Percentiles rank a stretch among this genome's conserved stretches.
Evolutionary conservation across 2,888 invertebrate species (phyloP).

Genomic region (Cryptus armator): DNA sequence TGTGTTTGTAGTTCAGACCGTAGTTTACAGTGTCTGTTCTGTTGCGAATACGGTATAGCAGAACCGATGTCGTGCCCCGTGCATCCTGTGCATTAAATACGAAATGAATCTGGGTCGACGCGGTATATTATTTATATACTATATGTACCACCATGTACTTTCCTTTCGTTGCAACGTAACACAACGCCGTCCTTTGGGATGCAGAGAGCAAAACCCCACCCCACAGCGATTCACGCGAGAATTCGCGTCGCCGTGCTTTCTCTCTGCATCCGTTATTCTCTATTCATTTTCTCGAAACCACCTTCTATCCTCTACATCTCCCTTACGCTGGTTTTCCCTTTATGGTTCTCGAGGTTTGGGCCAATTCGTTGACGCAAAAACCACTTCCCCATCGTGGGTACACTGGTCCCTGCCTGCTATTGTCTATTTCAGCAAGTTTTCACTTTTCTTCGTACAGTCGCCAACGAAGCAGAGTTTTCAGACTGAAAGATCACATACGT

Average conservation of each 20-base stretch:
- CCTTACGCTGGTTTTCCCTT: slow-evolving; percentile 36
- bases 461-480: background rate
- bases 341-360: slow-evolving; percentile 30
- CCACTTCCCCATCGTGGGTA: slow-evolving; percentile 10
- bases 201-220: background rate
- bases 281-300: slow-evolving; percentile 12
- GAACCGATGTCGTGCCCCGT: slow-evolving; percentile 42
- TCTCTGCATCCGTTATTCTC: background rate
- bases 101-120: slow-evolving; percentile 40
- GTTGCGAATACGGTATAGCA: slow-evolving; percentile 4
- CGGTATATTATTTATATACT: background rate
- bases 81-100: slow-evolving; percentile 49
- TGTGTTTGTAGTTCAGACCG: slow-evolving; percentile 16
- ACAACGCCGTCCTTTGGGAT: background rate
- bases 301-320: slow-evolving; percentile 12
- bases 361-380: slow-evolving; percentile 48
- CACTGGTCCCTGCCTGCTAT: background rate
- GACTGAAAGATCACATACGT: background rate
- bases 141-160: background rate
- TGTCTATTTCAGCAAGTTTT: slow-evolving; percentile 1
- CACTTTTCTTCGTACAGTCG: background rate
- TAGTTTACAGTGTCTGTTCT: background rate
- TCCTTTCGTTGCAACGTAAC: background rate
- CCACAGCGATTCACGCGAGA: slow-evolving; percentile 27
- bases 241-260: slow-evolving; percentile 35